Evolutionary conservation across 30 jellyfish, hydroid and myxozoan genomes (phyloP).

Genomic region (Aurelia aurita complex sp. Pacific): DNA sequence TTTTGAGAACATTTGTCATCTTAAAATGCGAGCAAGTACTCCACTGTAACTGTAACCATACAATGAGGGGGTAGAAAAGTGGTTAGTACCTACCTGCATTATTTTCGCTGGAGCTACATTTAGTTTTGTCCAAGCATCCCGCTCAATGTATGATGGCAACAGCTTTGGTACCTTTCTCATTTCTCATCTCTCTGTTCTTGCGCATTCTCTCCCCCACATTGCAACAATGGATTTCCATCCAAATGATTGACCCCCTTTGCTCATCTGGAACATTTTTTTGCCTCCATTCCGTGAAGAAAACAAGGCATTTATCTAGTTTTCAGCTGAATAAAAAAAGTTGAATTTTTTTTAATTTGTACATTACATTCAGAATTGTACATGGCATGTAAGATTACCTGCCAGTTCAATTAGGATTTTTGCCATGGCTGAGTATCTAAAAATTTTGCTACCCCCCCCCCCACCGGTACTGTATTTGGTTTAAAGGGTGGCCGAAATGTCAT

Average conservation of each 20-base stretch:
- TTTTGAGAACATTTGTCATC: too few species aligned
- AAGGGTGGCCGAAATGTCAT: too few species aligned
- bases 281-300: slow-evolving; percentile 45
- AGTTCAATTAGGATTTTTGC: too few species aligned
- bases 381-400: too few species aligned
- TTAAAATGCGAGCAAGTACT: too few species aligned
- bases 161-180: slow-evolving; percentile 41
- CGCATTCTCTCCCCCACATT: slow-evolving; percentile 37
- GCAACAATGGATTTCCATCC: slow-evolving; percentile 35
- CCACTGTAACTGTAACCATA: too few species aligned
- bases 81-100: slow-evolving; percentile 17
- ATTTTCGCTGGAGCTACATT: slow-evolving; percentile 41
- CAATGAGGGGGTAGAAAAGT: too few species aligned
- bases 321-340: background rate
- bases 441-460: too few species aligned
- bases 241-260: background rate
- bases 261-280: slow-evolving; percentile 10
- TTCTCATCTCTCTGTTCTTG: slow-evolving; percentile 25
- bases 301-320: slow-evolving; percentile 40
- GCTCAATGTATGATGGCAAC: slow-evolving; percentile 31
- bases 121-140: slow-evolving; percentile 31
- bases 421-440: too few species aligned
- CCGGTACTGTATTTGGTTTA: too few species aligned
- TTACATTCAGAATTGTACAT: background rate
- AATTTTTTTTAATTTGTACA: too few species aligned